These are phyloP conservation scores for Esox niger DNA, from an alignment of 2,113 vertebrate species.

Conservation along the genomic window DNA sequence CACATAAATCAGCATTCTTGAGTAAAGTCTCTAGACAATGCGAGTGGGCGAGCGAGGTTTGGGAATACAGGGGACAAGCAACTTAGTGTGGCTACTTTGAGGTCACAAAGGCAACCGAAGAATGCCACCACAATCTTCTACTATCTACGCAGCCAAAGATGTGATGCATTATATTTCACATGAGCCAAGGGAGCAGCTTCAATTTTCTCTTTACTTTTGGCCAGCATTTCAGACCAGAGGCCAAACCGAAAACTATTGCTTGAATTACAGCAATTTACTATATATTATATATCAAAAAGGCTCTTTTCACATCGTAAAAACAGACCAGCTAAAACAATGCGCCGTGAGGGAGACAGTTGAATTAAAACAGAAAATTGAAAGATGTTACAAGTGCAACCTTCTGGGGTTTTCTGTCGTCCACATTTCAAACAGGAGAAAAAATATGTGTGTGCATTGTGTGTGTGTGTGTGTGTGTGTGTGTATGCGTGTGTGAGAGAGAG, in stretches of 20 bases:
- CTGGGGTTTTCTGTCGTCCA: not conserved
- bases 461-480: no score
- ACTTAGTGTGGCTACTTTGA: slow-evolving; percentile 62
- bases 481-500: no score
- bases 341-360: not conserved
- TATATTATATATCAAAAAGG: slow-evolving; percentile 25
- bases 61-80: slow-evolving; percentile 51
- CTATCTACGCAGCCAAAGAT: slow-evolving; percentile 54
- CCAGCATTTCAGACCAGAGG: slow-evolving; percentile 39
- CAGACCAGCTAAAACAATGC: slow-evolving; percentile 16
- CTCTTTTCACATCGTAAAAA: slow-evolving; percentile 46
- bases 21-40: slow-evolving; percentile 68
- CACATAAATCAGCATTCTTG: slow-evolving; percentile 69
- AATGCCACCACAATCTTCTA: slow-evolving; percentile 68
- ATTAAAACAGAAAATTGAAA: not conserved
- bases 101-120: slow-evolving; percentile 68
- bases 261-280: slow-evolving; percentile 57
- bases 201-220: slow-evolving; percentile 63
- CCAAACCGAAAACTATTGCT: slow-evolving; percentile 59
- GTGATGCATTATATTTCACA: slow-evolving; percentile 56
- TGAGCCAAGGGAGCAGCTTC: slow-evolving; percentile 51
- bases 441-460: no score
- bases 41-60: slow-evolving; percentile 58
- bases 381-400: not conserved
- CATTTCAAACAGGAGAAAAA: not conserved